A percentile compares a stretch with the other conserved stretches of the same genome.
Evolutionary conservation across 2,113 vertebrate genomes (phyloP).

Genomic region (Glaucidium brasilianum): DNA sequence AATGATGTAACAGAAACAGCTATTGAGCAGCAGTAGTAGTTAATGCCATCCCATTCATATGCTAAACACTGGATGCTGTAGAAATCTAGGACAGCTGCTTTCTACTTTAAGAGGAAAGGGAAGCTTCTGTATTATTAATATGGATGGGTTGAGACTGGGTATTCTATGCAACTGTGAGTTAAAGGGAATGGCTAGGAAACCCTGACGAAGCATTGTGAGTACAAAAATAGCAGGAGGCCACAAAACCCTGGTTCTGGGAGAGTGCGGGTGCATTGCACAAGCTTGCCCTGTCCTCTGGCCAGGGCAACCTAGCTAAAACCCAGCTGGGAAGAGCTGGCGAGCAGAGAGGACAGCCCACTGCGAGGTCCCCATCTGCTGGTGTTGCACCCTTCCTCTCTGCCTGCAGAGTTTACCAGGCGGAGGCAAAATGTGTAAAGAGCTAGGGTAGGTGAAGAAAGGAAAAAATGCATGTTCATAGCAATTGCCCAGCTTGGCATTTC

Average conservation of each 20-base stretch:
- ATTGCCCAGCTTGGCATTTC: background rate
- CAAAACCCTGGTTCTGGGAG: background rate
- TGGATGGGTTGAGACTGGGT: background rate
- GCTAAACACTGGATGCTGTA: background rate
- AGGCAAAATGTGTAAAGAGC: background rate
- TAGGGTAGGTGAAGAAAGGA: background rate
- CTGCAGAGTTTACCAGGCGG: background rate
- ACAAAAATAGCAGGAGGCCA: background rate
- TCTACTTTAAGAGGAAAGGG: background rate
- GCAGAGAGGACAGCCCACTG: rapidly evolving
- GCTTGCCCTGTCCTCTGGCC: background rate
- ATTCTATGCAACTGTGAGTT: background rate
- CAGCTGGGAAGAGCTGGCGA: rapidly evolving
- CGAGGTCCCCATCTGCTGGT: background rate
- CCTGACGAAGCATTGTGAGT: background rate
- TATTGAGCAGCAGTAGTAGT: background rate
- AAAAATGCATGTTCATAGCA: background rate
- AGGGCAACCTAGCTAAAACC: no score
- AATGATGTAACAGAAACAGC: background rate
- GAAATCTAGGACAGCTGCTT: background rate
- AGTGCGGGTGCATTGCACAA: rapidly evolving
- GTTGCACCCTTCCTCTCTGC: background rate
- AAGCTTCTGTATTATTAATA: background rate
- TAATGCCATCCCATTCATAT: background rate
- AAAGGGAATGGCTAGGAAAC: background rate